phyloP scores from a whole-genome alignment of 2,797 vertebrate genomes.

The Odontamblyopus lacepedii region DNA sequence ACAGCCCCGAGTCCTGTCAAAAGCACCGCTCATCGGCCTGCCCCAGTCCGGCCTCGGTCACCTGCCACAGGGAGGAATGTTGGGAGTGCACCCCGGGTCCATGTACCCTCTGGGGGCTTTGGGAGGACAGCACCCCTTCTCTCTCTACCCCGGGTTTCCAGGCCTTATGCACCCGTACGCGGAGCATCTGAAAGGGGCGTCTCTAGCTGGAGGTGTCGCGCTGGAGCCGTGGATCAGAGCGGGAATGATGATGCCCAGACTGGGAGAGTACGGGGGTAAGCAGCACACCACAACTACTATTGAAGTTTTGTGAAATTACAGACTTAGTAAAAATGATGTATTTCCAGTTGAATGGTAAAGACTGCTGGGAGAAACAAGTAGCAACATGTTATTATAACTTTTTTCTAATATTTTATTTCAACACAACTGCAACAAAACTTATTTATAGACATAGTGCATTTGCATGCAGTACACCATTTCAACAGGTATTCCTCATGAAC shows the following conservation, averaged over 20 bases:
- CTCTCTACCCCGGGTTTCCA: conserved; percentile 79
- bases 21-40: conserved; percentile 65
- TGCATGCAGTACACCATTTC: too few species aligned
- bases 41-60: conserved; percentile 75
- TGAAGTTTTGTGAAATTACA: background rate
- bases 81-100: conserved; percentile 73
- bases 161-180: conserved; percentile 77
- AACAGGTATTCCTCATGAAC: too few species aligned
- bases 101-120: conserved; percentile 77
- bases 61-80: conserved; percentile 69
- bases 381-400: too few species aligned
- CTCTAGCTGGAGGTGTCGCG: conserved; percentile 70
- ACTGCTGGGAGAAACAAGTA: too few species aligned
- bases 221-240: conserved; percentile 90
- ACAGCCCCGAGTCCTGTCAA: conserved; percentile 67
- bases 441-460: too few species aligned
- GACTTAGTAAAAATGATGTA: too few species aligned
- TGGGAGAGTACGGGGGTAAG: conserved; percentile 83
- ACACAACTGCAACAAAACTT: too few species aligned
- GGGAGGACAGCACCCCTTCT: conserved; percentile 78
- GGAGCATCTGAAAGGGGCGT: conserved; percentile 80
- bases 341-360: too few species aligned
- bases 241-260: conserved; percentile 84
- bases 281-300: background rate
- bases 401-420: too few species aligned